phyloP scores from a whole-genome alignment of 2,888 invertebrate species.

The Synanthedon tipuliformis region DNA sequence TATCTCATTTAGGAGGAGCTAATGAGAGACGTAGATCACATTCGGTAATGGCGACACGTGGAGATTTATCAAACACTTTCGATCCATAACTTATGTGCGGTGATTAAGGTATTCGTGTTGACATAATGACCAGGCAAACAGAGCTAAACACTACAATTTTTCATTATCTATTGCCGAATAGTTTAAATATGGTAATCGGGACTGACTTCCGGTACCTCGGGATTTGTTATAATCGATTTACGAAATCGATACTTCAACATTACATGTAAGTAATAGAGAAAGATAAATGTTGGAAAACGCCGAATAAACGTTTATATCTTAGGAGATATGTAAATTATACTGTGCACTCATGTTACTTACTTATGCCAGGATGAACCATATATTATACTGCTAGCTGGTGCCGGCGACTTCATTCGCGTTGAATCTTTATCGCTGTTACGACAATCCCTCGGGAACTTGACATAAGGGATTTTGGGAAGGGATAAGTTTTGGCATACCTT shows the following conservation, averaged over 20 bases:
- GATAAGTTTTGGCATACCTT: too few relatives aligned
- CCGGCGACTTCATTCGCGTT: too few relatives aligned
- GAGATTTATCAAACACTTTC: conserved; percentile 64
- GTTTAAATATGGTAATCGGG: conserved; percentile 1
- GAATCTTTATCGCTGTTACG: too few relatives aligned
- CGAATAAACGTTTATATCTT: background rate
- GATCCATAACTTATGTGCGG: conserved; percentile 54
- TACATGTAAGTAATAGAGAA: background rate
- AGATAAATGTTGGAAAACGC: background rate
- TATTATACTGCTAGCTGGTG: too few relatives aligned
- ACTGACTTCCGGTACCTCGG: background rate
- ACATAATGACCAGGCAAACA: conserved; percentile 56
- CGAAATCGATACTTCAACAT: background rate
- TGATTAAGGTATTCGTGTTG: conserved; percentile 61
- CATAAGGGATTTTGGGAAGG: too few relatives aligned
- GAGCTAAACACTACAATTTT: conserved; percentile 45
- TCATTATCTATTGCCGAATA: conserved; percentile 20
- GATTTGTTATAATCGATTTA: background rate
- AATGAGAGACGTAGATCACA: conserved; percentile 65
- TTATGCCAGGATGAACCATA: too few relatives aligned
- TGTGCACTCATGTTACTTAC: background rate
- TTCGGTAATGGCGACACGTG: conserved; percentile 57
- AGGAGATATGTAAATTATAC: background rate
- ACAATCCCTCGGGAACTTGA: too few relatives aligned
- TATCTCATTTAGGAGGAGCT: conserved; percentile 63